Conservation (phyloP, 2,113 vertebrate genomes). For the Chaenogobius annularis region DNA sequence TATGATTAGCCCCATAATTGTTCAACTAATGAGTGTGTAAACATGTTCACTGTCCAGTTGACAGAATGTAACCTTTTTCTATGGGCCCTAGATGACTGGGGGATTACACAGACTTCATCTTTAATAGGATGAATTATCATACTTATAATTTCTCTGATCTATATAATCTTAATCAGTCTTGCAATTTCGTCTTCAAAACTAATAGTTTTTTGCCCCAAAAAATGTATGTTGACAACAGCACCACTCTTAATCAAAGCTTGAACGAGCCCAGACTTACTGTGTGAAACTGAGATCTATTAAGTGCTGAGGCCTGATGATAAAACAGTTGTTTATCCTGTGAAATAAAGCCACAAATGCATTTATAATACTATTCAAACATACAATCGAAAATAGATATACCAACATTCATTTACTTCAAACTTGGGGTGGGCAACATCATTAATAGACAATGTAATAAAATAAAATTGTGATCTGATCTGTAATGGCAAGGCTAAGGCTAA, state of each 20-base stretch:
- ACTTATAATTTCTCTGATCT: not conserved
- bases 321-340: not conserved
- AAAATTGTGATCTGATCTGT: too few species aligned
- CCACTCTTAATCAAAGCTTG: conserved; percentile 5
- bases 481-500: too few species aligned
- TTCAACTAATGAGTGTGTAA: too few species aligned
- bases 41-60: too few species aligned
- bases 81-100: too few species aligned
- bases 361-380: not conserved
- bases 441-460: too few species aligned
- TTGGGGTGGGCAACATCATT: too few species aligned
- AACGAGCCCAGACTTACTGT: not conserved
- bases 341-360: not conserved
- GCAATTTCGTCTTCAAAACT: not conserved
- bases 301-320: not conserved
- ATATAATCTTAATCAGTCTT: not conserved
- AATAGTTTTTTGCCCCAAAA: not conserved
- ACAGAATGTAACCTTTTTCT: too few species aligned
- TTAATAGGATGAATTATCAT: not conserved
- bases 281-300: not conserved
- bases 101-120: not conserved
- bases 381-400: not conserved
- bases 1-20: too few species aligned
- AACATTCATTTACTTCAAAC: too few species aligned
- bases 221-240: conserved; percentile 3